Evolutionary conservation across 2,797 vertebrate genomes (phyloP), one percentile per base, ranked within the genome.

Genomic region (Apodemus agrarius): DNA sequence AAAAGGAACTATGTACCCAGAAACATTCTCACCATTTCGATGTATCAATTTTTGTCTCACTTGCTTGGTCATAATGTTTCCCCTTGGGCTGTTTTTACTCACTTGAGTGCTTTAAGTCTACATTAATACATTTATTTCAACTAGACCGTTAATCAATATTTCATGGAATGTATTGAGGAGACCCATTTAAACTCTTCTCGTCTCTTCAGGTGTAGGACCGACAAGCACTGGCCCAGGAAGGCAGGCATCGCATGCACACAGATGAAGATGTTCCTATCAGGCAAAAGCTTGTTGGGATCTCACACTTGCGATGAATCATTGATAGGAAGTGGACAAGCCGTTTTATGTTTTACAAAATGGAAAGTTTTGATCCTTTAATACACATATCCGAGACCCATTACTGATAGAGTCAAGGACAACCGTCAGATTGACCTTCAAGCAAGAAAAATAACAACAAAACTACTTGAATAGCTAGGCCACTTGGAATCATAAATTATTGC

Each of bases 1-100:
- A 99, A 99, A 99, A 99, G 99, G 99, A 98, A 99, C 99, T 98
- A 95, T 98, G 98, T 98, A 96, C 96, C 95, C 97, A 97, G 97
- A 96, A 98, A 98, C 98, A 98, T 98, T 99, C 98, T 98, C 98
- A 98, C 98, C 97, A 97, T 98, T 97, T 91, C 96, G 46, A 98
- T 96, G 94, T 97, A 98, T 97, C 98, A 93, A 96, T 98, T 98
- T 98, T 98, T 97, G 92, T 98, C 98, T 98, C 98, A 98, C 98
- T 98, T 97, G 84, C 97, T 89, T 26, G 22, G 96, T 98, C 96
- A 91, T 96, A 98, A 97, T 7, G 46, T 49, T 49, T 49, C 46
- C 46, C 97, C 98, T 94, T 67, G 96, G 97, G 98, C 94, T 97
- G 83, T 97, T 97, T 94, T 97, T 95, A 78, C 90, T 98, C 93